phyloP scores from a whole-genome alignment of 2,113 vertebrate species.

The Hydropotes inermis region DNA sequence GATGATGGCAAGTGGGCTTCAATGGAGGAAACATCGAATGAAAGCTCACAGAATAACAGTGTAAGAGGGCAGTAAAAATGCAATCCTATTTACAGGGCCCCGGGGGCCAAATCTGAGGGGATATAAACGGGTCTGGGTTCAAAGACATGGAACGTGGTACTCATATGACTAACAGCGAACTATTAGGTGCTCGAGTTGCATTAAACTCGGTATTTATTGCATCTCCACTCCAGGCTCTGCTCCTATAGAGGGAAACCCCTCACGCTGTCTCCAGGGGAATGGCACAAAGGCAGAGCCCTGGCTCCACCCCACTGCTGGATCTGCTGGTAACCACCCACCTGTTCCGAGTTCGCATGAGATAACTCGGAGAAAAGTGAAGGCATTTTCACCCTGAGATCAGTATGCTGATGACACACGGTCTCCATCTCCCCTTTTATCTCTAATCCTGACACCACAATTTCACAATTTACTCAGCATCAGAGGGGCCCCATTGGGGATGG shows the following conservation, averaged over 20 bases:
- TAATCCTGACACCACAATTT: conserved; percentile 59
- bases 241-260: not conserved
- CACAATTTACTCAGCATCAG: conserved; percentile 47
- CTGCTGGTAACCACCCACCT: conserved; percentile 31
- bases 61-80: not conserved
- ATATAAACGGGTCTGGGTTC: not conserved
- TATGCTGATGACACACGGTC: conserved; percentile 44
- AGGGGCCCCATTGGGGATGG: conserved; percentile 15
- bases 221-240: not conserved
- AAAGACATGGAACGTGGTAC: not conserved
- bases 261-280: not conserved
- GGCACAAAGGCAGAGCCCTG: not conserved
- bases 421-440: conserved; percentile 55
- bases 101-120: not conserved
- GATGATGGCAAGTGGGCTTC: not conserved
- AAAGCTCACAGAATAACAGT: not conserved
- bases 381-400: conserved; percentile 30
- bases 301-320: not conserved
- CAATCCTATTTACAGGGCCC: not conserved
- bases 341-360: not conserved
- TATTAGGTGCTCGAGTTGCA: not conserved
- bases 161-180: not conserved
- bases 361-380: not conserved
- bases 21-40: not conserved
- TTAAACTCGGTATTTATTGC: not conserved